These are phyloP conservation scores for Heterochromis multidens DNA, from an alignment of 2,113 vertebrate genomes.

Conservation along the genomic window DNA sequence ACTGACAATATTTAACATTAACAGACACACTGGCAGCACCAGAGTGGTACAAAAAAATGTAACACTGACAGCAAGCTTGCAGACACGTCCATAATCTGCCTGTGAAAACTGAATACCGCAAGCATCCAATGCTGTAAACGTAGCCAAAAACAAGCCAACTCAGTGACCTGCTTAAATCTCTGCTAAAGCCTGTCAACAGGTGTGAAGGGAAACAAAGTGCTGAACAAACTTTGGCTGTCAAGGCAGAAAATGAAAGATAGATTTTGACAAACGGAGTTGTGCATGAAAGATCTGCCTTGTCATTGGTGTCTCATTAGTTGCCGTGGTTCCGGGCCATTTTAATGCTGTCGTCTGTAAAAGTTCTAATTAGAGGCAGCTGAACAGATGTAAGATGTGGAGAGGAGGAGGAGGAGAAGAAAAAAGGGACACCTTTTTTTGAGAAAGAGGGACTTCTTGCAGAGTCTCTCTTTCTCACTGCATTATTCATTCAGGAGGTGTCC, in stretches of 20 bases:
- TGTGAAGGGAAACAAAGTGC: slow-evolving; percentile 46
- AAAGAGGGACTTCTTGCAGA: neutral
- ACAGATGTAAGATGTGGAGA: slow-evolving; percentile 51
- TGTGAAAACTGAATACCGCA: slow-evolving; percentile 7
- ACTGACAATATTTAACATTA: neutral
- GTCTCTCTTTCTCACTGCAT: slow-evolving; percentile 1
- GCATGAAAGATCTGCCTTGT: slow-evolving; percentile 54
- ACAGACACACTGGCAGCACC: neutral
- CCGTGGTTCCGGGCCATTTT: slow-evolving; percentile 33
- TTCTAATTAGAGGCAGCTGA: slow-evolving; percentile 65
- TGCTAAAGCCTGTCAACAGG: slow-evolving; percentile 44
- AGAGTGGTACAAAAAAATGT: neutral
- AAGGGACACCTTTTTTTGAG: slow-evolving; percentile 30
- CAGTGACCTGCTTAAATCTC: slow-evolving; percentile 7
- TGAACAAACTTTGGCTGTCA: slow-evolving; percentile 53
- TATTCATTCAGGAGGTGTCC: slow-evolving; percentile 16
- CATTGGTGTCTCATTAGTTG: slow-evolving; percentile 63
- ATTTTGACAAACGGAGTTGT: slow-evolving; percentile 38
- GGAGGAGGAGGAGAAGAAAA: neutral
- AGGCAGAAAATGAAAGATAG: slow-evolving; percentile 44
- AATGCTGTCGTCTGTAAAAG: slow-evolving; percentile 42
- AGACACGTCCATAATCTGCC: slow-evolving; percentile 3
- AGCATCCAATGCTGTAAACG: neutral
- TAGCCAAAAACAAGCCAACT: slow-evolving; percentile 27
- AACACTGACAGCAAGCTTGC: neutral